phyloP scores from a whole-genome alignment of 2,797 vertebrate species.

The Falco concolor region DNA sequence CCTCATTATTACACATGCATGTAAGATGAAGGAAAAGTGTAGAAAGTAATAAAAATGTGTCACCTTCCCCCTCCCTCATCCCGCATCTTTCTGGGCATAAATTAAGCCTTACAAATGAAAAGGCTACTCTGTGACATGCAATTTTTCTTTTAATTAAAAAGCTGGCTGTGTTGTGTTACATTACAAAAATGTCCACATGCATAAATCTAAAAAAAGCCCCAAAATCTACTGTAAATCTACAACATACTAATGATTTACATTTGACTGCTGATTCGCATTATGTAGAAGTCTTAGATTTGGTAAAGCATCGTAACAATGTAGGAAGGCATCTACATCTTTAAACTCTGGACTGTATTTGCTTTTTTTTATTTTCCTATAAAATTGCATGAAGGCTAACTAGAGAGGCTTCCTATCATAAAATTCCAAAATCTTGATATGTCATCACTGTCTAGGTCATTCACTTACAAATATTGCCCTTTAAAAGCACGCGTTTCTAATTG shows the following conservation, averaged over 20 bases:
- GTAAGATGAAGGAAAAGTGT: slow-evolving; percentile 74
- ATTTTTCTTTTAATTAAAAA: slow-evolving; percentile 83
- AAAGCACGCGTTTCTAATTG: not conserved
- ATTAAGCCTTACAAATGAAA: slow-evolving; percentile 73
- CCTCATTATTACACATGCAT: slow-evolving; percentile 76
- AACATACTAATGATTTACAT: slow-evolving; percentile 77
- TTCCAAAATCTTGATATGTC: slow-evolving; percentile 60
- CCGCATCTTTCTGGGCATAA: slow-evolving; percentile 70
- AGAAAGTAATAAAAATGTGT: slow-evolving; percentile 75
- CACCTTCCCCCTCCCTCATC: slow-evolving; percentile 70
- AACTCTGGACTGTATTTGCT: slow-evolving; percentile 71
- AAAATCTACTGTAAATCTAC: slow-evolving; percentile 81
- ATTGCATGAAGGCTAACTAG: slow-evolving; percentile 76
- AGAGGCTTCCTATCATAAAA: slow-evolving; percentile 77
- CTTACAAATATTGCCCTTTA: slow-evolving; percentile 58
- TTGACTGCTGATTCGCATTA: slow-evolving; percentile 78
- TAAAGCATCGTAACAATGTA: slow-evolving; percentile 85
- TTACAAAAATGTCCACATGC: slow-evolving; percentile 83
- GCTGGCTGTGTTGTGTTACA: slow-evolving; percentile 80
- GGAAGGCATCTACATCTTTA: slow-evolving; percentile 82
- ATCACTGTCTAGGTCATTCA: slow-evolving; percentile 25
- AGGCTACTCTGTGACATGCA: slow-evolving; percentile 88
- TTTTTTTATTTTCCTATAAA: slow-evolving; percentile 72
- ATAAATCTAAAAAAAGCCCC: slow-evolving; percentile 77
- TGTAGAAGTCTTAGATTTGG: slow-evolving; percentile 81